Evolutionary conservation across 2,888 invertebrate species (phyloP).

Genomic region (Resseliella maxima): DNA sequence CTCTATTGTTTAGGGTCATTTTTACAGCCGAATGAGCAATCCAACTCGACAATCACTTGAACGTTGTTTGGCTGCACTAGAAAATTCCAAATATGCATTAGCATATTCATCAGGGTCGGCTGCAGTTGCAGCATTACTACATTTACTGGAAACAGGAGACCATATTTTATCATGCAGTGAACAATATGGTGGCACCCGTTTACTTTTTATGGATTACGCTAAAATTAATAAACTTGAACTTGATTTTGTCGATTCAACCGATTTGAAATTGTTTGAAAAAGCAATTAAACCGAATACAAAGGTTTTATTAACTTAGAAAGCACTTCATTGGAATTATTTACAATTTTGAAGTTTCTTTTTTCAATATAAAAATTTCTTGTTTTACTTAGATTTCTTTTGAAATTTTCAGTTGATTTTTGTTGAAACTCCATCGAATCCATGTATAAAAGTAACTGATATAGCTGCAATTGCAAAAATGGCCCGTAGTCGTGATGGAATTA

Average conservation of each 20-base stretch:
- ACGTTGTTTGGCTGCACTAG: constrained; percentile 88
- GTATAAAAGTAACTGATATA: constrained; percentile 89
- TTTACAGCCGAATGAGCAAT: constrained; percentile 92
- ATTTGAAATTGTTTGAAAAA: constrained; percentile 73
- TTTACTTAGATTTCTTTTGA: constrained; percentile 13
- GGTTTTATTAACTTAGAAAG: constrained; percentile 72
- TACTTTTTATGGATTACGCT: constrained; percentile 76
- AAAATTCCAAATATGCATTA: constrained; percentile 85
- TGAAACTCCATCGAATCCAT: constrained; percentile 86
- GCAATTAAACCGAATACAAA: constrained; percentile 86
- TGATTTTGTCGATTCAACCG: constrained; percentile 82
- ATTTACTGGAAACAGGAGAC: constrained; percentile 85
- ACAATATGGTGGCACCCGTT: constrained; percentile 93
- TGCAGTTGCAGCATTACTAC: constrained; percentile 79
- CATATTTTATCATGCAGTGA: constrained; percentile 92
- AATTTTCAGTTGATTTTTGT: constrained; percentile 78
- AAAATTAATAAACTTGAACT: constrained; percentile 78
- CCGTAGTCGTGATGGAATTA: constrained; percentile 68
- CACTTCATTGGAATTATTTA: constrained; percentile 68
- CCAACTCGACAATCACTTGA: constrained; percentile 92
- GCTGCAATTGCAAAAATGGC: constrained; percentile 75
- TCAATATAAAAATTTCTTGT: constrained; percentile 66
- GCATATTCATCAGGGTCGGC: constrained; percentile 93
- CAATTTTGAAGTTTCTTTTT: constrained; percentile 77
- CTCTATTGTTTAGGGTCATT: not conserved